Conservation (phyloP, 2,797 vertebrate species). For the Xiphophorus birchmanni region DNA sequence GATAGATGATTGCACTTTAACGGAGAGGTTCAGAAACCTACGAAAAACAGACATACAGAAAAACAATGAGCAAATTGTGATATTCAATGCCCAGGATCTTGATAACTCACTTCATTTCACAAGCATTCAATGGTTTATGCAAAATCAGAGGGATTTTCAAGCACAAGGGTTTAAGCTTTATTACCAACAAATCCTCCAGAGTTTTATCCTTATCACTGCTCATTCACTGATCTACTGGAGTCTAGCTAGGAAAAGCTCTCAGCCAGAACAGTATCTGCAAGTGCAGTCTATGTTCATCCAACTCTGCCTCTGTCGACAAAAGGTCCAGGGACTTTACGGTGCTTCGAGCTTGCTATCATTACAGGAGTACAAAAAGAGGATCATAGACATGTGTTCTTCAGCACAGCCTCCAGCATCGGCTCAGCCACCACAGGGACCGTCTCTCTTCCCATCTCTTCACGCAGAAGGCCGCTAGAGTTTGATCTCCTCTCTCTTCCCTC, state of each 20-base stretch:
- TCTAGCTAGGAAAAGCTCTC: constrained; percentile 30
- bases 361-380: constrained; percentile 69
- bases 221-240: constrained; percentile 22
- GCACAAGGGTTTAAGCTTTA: constrained; percentile 5
- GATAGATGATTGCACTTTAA: background rate
- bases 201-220: background rate
- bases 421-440: constrained; percentile 63
- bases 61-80: background rate
- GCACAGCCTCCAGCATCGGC: constrained; percentile 69
- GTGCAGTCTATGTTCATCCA: constrained; percentile 23
- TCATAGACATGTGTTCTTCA: constrained; percentile 73
- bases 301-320: constrained; percentile 24
- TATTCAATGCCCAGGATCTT: background rate
- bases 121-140: background rate
- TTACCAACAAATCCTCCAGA: background rate
- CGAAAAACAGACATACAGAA: background rate
- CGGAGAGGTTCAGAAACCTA: background rate
- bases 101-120: background rate
- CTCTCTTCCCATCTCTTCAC: constrained; percentile 70
- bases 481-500: constrained; percentile 77
- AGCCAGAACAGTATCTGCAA: constrained; percentile 26
- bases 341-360: constrained; percentile 60
- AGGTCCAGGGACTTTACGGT: constrained; percentile 60
- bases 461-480: constrained; percentile 73
- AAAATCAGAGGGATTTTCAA: background rate